Base-by-base conservation (phyloP, 2,113 vertebrate species). In the Melanerpes aurifrons region DNA sequence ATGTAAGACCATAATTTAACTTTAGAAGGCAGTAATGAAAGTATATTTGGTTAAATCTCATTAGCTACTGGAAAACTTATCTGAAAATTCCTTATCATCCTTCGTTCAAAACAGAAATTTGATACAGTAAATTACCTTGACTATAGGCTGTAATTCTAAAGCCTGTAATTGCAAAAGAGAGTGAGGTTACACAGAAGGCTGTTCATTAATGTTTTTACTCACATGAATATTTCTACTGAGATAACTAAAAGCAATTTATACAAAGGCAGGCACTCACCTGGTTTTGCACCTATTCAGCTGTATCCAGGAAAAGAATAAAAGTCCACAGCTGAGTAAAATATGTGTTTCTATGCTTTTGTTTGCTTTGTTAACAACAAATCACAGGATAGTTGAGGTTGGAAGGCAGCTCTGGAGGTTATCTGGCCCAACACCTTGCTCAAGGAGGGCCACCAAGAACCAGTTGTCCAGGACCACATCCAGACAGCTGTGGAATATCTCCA, bases 21-120 rank as follows among this genome's bases (percentile, higher is more conserved):
- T 91, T 89, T 82, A 82, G 68, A 91, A 94, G 20, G 59, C 35
- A 93, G 57, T 26, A 91, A 70, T 48, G 71, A 85, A 85, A 87
- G 71, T 91, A 82, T 74, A 77, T 89, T 85, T 87, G 57, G 81
- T 82, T 90, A 93, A 89, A 92, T 82, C 77, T 87, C 28, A 87
- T 67, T 90, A 94, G 47, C 50, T 89, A 69, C 67, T 70, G 32
- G 59, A 89, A 90, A 90, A 89, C 21, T 22, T 82, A 87, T 80
- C 53, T 82, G 40, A 31, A 95, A 94, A 67, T 82, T 87, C 78
- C 32, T 89, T 91, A 82, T 56, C 11, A 28, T 85, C 37, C 59
- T 76, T 45, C 73, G 35, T 89, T 85, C 53, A 93, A 82, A 89
- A 50, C 12, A 93, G 57, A 76, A 93, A 92, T 82, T 76, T 89